Percentiles rank a stretch among this genome's conserved stretches.
Evolutionary conservation across 2,113 vertebrate genomes (phyloP).

Genomic region (Ceratotherium simum): DNA sequence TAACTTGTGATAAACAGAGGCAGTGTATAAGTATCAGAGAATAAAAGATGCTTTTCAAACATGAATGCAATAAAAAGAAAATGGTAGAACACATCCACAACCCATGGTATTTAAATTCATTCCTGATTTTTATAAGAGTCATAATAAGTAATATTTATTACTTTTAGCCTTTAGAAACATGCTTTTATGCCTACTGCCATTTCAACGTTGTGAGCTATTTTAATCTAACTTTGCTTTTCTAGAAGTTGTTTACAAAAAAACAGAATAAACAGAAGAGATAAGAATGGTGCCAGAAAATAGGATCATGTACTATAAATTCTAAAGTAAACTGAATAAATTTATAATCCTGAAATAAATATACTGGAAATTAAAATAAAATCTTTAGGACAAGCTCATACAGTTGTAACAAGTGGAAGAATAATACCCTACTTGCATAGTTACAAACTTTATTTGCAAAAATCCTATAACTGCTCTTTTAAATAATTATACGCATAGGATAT

Average conservation of each 20-base stretch:
- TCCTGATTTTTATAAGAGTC: background rate
- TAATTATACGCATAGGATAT: background rate
- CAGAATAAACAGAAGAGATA: constrained; percentile 6
- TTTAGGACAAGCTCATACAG: background rate
- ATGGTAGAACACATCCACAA: background rate
- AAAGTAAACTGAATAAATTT: background rate
- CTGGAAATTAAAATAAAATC: constrained; percentile 14
- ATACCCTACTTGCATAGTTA: background rate
- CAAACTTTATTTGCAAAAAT: background rate
- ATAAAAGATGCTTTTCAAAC: constrained; percentile 18
- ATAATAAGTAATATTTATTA: constrained; percentile 33
- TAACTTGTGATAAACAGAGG: constrained; percentile 38
- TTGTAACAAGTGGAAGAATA: background rate
- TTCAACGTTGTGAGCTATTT: constrained; percentile 20
- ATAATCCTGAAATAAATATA: background rate
- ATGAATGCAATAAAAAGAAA: background rate
- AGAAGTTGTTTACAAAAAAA: background rate
- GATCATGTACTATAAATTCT: background rate
- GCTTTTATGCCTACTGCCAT: background rate
- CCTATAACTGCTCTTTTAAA: background rate
- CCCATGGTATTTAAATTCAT: constrained; percentile 24
- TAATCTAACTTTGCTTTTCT: constrained; percentile 43
- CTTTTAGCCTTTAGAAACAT: background rate
- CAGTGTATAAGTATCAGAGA: background rate
- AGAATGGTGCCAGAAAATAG: background rate